A percentile compares a stretch with the other conserved stretches of the same genome.
phyloP scores from a whole-genome alignment of 2,113 vertebrate genomes.

The Octodon degus region DNA sequence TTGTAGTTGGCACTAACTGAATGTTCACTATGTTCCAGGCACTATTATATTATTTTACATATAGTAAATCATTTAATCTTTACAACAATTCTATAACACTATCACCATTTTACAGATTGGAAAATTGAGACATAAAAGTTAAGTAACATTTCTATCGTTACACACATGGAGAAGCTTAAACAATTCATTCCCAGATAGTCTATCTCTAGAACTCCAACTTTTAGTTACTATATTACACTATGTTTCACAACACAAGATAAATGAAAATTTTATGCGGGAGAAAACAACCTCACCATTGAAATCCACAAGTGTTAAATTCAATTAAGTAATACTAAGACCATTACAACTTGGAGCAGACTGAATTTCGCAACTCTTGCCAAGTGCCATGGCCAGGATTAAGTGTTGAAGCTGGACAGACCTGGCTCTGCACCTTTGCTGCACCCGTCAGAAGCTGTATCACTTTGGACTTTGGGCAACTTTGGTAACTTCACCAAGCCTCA shows the following conservation, averaged over 20 bases:
- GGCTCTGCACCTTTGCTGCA: conserved; percentile 77
- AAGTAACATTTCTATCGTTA: conserved; percentile 59
- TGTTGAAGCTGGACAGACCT: conserved; percentile 79
- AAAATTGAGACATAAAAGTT: conserved; percentile 63
- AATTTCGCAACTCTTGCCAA: conserved; percentile 65
- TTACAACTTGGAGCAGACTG: conserved; percentile 61
- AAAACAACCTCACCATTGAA: conserved; percentile 23
- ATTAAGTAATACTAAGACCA: conserved; percentile 56
- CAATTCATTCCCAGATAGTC: not conserved
- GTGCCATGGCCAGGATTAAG: conserved; percentile 63
- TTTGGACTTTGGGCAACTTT: conserved; percentile 80
- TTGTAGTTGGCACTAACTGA: not conserved
- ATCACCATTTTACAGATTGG: conserved; percentile 37
- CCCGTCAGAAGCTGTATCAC: conserved; percentile 76
- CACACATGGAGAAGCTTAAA: conserved; percentile 26
- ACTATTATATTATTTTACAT: not conserved
- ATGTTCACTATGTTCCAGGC: not conserved
- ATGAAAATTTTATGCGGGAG: conserved; percentile 59
- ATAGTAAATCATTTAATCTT: conserved; percentile 42
- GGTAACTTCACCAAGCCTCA: conserved; percentile 80
- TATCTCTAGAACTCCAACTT: conserved; percentile 26
- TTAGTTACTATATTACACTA: conserved; percentile 19
- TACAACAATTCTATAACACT: not conserved
- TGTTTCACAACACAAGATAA: conserved; percentile 58
- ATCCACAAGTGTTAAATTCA: not conserved